Percentiles rank a stretch among this genome's conserved stretches.
Evolutionary conservation across 2,888 invertebrate genomes (phyloP).

Genomic region (Drosophila stalkeri): DNA sequence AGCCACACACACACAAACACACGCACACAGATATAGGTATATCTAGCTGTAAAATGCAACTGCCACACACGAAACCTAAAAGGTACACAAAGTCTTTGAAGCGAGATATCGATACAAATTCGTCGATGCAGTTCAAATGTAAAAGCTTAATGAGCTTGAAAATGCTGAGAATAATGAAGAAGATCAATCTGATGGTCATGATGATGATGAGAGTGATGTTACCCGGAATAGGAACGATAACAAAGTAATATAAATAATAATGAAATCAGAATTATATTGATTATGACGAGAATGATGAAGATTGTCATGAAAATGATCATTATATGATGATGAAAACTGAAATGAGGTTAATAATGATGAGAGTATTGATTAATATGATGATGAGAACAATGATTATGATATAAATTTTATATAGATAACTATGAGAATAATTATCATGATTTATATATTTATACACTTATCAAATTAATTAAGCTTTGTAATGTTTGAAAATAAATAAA

Average conservation of each 20-base stretch:
- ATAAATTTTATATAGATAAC: too few species aligned
- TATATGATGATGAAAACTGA: too few species aligned
- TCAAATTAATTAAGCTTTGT: too few species aligned
- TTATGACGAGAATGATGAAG: not conserved
- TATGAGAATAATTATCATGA: conserved; percentile 17
- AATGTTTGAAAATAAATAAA: too few species aligned
- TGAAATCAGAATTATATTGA: not conserved
- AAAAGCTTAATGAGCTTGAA: not conserved
- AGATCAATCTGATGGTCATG: not conserved
- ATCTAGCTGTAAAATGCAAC: conserved; percentile 72
- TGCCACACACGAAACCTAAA: conserved; percentile 66
- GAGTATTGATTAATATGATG: not conserved
- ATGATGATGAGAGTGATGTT: too few species aligned
- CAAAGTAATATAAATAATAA: too few species aligned
- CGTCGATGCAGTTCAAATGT: conserved; percentile 22
- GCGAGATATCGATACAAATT: conserved; percentile 11
- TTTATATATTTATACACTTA: too few species aligned
- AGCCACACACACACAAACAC: conserved; percentile 20
- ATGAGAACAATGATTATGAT: too few species aligned
- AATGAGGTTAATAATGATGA: not conserved
- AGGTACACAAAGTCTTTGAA: conserved; percentile 8
- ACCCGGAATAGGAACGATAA: too few species aligned
- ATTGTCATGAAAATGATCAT: not conserved
- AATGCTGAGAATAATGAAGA: not conserved
- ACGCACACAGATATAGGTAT: not conserved